Evolutionary conservation across 2,797 vertebrate species (phyloP), one percentile per base, ranked within the genome.

Genomic region (Anguilla pacifica): DNA sequence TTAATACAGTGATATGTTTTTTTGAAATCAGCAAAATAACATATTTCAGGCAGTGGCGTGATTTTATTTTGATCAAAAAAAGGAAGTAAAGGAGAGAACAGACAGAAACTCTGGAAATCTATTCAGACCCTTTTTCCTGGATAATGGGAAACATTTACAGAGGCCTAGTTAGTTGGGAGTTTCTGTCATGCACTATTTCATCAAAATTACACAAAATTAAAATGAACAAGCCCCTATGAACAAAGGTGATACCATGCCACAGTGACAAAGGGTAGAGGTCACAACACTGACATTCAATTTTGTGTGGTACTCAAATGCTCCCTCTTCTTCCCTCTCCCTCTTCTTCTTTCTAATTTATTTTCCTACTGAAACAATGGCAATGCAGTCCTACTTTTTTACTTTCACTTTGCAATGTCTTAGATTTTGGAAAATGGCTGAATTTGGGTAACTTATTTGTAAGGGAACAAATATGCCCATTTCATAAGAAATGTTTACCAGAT

Each of bases 1-100:
- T 95, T 93, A 88, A 91, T 94, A 91, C 90, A 22, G 90, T 57
- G 59, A 70, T 59, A 10, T 67, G 59, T 88, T 90, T 90, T 89
- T 88, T 39, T 39, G 89, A 87, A 77, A 90, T 86, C 22, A 46
- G 49, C 67, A n/a, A 74, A 51, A n/a, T 19, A 67, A 87, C 87
- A 46, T 11, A 67, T 22, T 70, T 67, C 43, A 46, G 35, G 22
- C 46, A 85, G 11, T 64, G 5, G 22, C 17, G 67, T 67, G 39
- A 53, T 57, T 57, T 86, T 43, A 9, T 51, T 86, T 53, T 86
- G 46, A 57, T 86, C 85, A 86, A 53, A 31, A 51, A 39, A 53
- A 89, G 61, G 79, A 87, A 88, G 85, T 77, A 89, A 88, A 88
- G 77, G 79, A 74, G 74, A 77, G 82, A 85, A 59, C 51, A 85